phyloP scores from a whole-genome alignment of 2,888 invertebrate genomes.

The Myopa tessellatipennis region DNA sequence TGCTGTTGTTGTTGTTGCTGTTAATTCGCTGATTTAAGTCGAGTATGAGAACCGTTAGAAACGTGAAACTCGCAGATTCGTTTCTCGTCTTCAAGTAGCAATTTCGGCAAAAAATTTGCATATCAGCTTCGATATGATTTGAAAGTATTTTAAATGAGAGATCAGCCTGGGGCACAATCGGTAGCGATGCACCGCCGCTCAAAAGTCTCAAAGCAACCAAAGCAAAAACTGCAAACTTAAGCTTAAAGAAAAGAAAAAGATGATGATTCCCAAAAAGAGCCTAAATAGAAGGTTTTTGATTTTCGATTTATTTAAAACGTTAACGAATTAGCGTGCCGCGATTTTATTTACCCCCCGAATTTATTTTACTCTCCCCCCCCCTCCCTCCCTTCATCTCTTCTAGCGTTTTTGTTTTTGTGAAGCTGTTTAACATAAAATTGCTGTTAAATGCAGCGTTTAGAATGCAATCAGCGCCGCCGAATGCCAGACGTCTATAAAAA shows the following conservation, averaged over 20 bases:
- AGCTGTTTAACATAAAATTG: conserved; percentile 20
- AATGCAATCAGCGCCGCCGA: background rate
- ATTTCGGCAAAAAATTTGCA: conserved; percentile 3
- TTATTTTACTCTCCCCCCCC: background rate
- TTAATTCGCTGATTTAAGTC: background rate
- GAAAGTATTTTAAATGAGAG: background rate
- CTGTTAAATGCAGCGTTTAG: conserved; percentile 28
- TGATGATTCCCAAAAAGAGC: background rate
- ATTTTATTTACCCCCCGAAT: background rate
- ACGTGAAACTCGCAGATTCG: background rate
- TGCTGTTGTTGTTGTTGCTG: no score
- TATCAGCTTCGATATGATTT: background rate
- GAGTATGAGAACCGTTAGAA: background rate
- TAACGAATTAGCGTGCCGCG: conserved; percentile 12
- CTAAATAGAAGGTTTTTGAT: background rate
- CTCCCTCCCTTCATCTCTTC: background rate
- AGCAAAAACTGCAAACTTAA: background rate
- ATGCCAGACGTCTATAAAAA: background rate
- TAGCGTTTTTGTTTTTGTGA: background rate
- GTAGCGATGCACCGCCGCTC: conserved; percentile 1
- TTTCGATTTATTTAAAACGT: background rate
- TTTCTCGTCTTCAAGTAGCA: background rate
- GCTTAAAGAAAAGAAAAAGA: background rate
- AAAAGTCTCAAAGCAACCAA: background rate
- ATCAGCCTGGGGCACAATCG: background rate